Percentiles rank a stretch among this genome's conserved stretches.
These are phyloP conservation scores for Acanthopagrus latus DNA, from an alignment of 2,797 vertebrate species.

Conservation along the genomic window DNA sequence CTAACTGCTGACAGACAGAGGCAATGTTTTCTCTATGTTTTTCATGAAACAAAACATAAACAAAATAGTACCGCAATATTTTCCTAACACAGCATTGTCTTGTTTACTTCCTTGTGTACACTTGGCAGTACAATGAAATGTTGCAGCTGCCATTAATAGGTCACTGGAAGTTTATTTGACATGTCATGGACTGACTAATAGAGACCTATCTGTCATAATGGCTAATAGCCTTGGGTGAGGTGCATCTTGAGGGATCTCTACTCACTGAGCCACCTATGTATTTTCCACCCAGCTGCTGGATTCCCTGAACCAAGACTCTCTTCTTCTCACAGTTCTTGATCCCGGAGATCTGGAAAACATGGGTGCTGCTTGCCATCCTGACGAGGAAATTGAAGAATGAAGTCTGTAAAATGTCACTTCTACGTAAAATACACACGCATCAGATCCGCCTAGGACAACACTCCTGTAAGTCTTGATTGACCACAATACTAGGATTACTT, in stretches of 20 bases:
- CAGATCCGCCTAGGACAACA: background rate
- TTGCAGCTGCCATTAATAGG: too few relatives aligned
- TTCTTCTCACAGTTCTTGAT: constrained; percentile 79
- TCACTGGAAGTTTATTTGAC: background rate
- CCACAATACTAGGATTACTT: background rate
- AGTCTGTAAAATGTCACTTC: background rate
- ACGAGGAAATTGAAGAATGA: background rate
- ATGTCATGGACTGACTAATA: background rate
- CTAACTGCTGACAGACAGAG: constrained; percentile 3
- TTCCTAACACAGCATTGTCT: background rate
- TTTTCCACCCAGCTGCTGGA: constrained; percentile 77
- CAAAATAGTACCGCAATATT: background rate
- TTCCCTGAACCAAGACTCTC: constrained; percentile 76
- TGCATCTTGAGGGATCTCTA: constrained; percentile 31
- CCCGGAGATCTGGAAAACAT: constrained; percentile 79
- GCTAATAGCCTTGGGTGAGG: background rate
- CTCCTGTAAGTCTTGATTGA: constrained; percentile 37
- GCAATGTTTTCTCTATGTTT: background rate
- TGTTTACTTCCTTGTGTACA: too few relatives aligned
- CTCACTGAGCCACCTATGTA: constrained; percentile 86
- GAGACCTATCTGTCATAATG: background rate
- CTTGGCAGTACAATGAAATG: too few relatives aligned
- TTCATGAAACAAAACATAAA: background rate
- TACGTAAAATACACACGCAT: rapidly evolving
- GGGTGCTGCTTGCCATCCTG: constrained; percentile 73